Evolutionary conservation across 2,888 invertebrate species (phyloP).

Genomic region (Pelosia muscerda): DNA sequence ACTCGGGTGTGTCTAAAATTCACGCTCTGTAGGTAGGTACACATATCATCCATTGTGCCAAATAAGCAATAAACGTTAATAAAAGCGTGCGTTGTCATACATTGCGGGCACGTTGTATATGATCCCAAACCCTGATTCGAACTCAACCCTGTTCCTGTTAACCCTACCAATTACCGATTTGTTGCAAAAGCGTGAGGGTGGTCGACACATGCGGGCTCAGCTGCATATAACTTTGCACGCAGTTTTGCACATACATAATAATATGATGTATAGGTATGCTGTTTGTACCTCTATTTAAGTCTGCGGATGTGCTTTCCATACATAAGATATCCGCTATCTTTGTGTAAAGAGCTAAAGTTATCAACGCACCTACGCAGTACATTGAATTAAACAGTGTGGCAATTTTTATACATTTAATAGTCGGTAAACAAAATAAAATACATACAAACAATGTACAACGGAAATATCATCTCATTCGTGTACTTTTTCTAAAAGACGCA

Average conservation of each 20-base stretch:
- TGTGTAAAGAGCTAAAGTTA: slow-evolving; percentile 37
- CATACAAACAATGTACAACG: not conserved
- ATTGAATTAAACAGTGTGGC: slow-evolving; percentile 19
- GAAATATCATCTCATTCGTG: slow-evolving; percentile 1
- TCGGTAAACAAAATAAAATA: not conserved
- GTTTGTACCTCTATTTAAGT: slow-evolving; percentile 47
- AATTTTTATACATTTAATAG: slow-evolving; percentile 9
- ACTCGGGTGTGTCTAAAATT: slow-evolving; percentile 32
- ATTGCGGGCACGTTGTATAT: slow-evolving; percentile 29
- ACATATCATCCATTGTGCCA: slow-evolving; percentile 40
- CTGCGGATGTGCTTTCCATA: slow-evolving; percentile 67
- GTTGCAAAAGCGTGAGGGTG: slow-evolving; percentile 74
- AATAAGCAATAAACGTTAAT: slow-evolving; percentile 42
- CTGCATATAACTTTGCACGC: slow-evolving; percentile 63
- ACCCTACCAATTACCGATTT: slow-evolving; percentile 50
- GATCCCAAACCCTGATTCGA: slow-evolving; percentile 32
- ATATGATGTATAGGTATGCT: slow-evolving; percentile 41
- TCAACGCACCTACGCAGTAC: slow-evolving; percentile 24
- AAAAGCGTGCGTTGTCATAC: slow-evolving; percentile 36
- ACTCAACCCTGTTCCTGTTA: slow-evolving; percentile 42
- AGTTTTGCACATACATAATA: slow-evolving; percentile 65
- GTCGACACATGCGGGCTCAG: slow-evolving; percentile 82
- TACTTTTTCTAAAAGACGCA: not conserved
- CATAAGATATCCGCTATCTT: slow-evolving; percentile 67
- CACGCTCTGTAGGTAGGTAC: slow-evolving; percentile 26